Evolutionary conservation across 2,888 invertebrate species (phyloP).

Genomic region (Megastigmus dorsalis): DNA sequence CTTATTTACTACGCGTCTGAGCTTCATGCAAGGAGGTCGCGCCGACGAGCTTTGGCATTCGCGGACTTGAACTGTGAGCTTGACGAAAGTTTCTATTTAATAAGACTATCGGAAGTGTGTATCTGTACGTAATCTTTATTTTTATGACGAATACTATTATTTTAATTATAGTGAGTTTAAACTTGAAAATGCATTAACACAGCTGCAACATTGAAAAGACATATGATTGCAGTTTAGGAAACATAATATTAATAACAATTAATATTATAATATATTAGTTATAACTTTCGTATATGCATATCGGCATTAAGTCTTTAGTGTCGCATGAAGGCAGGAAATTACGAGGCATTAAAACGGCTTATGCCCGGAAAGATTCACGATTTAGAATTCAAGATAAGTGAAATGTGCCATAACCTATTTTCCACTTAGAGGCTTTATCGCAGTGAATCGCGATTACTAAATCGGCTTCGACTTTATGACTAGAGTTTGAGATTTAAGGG

Average conservation of each 20-base stretch:
- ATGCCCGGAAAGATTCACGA: conserved; percentile 23
- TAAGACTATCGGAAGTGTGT: too few relatives aligned
- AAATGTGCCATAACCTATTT: conserved; percentile 37
- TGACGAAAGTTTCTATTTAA: too few relatives aligned
- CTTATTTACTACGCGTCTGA: neutral
- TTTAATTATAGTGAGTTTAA: too few relatives aligned
- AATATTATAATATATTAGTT: neutral
- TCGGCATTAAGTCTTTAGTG: conserved; percentile 7
- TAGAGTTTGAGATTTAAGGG: neutral
- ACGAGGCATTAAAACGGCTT: conserved; percentile 28
- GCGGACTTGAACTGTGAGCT: too few relatives aligned
- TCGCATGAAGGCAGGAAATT: neutral
- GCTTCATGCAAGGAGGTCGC: neutral
- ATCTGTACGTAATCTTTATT: too few relatives aligned
- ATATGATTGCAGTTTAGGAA: too few relatives aligned
- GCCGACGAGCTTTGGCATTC: too few relatives aligned
- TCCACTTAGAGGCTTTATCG: conserved; percentile 26
- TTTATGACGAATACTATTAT: too few relatives aligned
- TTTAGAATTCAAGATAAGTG: conserved; percentile 24
- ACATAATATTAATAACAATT: neutral
- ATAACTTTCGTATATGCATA: neutral
- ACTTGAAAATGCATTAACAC: too few relatives aligned
- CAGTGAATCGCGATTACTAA: conserved; percentile 21
- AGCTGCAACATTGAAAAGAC: too few relatives aligned
- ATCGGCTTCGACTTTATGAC: conserved; percentile 16